Conservation (phyloP, 1,140 invertebrate genomes). For the Homarus americanus region DNA sequence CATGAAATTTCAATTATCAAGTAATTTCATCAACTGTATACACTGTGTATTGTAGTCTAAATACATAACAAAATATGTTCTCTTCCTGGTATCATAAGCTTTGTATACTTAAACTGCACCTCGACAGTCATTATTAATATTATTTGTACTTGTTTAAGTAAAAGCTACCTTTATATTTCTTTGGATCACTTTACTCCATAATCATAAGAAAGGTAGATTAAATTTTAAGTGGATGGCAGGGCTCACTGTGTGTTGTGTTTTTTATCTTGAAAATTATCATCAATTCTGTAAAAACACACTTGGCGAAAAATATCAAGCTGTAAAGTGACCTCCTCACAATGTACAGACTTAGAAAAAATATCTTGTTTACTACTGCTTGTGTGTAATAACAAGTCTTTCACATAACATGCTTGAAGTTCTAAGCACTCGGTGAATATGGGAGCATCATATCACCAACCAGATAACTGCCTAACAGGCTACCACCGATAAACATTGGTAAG, state of each 20-base stretch:
- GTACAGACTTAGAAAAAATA: too few species aligned
- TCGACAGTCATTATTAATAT: too few species aligned
- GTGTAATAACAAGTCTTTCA: background rate
- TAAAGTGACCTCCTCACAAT: too few species aligned
- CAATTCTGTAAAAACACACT: background rate
- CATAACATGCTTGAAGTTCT: background rate
- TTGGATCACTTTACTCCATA: background rate
- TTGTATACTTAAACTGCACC: too few species aligned
- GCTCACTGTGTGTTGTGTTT: background rate
- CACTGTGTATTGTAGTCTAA: too few species aligned
- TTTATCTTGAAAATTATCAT: background rate
- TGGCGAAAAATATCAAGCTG: background rate
- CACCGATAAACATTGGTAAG: background rate
- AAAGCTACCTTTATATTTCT: background rate
- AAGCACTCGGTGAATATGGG: background rate
- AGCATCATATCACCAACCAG: background rate
- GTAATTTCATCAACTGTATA: too few species aligned
- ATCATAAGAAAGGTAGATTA: background rate
- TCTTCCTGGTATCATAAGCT: too few species aligned
- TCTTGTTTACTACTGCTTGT: background rate
- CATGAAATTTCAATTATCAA: too few species aligned
- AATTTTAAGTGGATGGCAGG: background rate
- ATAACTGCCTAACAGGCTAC: background rate
- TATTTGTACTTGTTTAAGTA: too few species aligned
- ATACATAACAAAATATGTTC: too few species aligned